Base-by-base conservation (phyloP, 1,140 invertebrate genomes). In the Drosophila murphyi region DNA sequence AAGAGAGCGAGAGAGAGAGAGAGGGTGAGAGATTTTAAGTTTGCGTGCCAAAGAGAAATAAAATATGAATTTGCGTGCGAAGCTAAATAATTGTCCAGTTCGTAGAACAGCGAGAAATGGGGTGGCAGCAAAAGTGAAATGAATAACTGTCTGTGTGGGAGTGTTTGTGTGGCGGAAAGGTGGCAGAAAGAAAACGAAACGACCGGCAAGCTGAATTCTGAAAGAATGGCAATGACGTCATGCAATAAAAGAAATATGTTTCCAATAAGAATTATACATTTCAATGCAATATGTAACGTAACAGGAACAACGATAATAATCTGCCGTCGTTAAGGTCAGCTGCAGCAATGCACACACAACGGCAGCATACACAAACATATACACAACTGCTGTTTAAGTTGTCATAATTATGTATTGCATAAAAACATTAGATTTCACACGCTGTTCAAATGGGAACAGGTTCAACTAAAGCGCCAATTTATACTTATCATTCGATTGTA, bases 151-250 rank as follows among this genome's bases (percentile, higher is more conserved):
- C n/a, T 34, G 52, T 31, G 31, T 59, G 63, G 47, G 2, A 41
- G 29, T 50, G 31, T 48, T 28, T 63, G 8, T 34, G 60, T 63
- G 50, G 51, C 39, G 74, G 74, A 64, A 61, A 78, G 62, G 71
- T 79, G 72, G 72, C 48, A 68, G 20, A 20, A 61, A 61, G 60
- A 55, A 69, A 69, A 74, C 47, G 48, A 29, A 10, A 48, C 52
- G 54, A 80, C 81, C 77, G 82, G 77, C 62, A 43, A 63, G 10
- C 28, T 67, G 48, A 37, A 32, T 52, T n/a, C 5, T 20, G 20
- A 29, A 71, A 51, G 47, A 48, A 34, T n/a, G 35, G 51, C 31
- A 12, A 73, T 74, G 72, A 74, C 72, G 70, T 74, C 72, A 74
- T 74, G 37, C 67, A 12, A 51, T n/a, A 64, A 64, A 7, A 2